These are phyloP conservation scores for Tamandua tetradactyla DNA, from an alignment of 2,797 vertebrate genomes.

Conservation along the genomic window DNA sequence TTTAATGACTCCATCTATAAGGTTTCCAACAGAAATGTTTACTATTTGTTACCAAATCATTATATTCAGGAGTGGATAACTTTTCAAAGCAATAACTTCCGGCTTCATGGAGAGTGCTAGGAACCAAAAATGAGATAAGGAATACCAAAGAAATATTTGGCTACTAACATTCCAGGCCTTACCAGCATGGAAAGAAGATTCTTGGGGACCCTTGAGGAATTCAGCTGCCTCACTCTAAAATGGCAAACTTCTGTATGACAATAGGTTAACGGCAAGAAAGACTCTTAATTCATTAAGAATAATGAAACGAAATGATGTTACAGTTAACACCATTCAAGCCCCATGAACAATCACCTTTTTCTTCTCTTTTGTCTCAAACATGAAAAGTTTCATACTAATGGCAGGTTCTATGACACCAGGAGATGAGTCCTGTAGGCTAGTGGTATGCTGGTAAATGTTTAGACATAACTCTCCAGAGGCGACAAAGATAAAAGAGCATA, in stretches of 20 bases:
- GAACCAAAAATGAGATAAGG: background rate
- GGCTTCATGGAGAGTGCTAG: background rate
- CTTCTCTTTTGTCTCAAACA: constrained; percentile 37
- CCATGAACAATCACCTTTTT: background rate
- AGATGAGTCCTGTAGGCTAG: background rate
- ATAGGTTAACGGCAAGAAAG: background rate
- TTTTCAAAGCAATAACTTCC: background rate
- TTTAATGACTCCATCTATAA: too few relatives aligned
- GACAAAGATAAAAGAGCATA: background rate
- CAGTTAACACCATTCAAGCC: background rate
- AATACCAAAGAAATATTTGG: background rate
- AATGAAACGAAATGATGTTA: constrained; percentile 51
- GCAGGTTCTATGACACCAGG: background rate
- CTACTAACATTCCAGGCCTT: background rate
- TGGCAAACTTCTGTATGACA: background rate
- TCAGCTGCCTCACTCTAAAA: background rate
- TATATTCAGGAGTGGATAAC: background rate
- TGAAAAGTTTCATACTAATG: background rate
- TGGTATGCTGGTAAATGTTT: background rate
- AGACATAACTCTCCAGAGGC: background rate
- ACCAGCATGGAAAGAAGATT: background rate
- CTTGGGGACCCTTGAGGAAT: background rate
- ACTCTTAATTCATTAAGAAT: constrained; percentile 51
- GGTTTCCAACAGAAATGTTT: too few relatives aligned
- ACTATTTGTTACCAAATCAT: background rate